Conservation (phyloP, 2,113 vertebrate species). For the Gobius niger region DNA sequence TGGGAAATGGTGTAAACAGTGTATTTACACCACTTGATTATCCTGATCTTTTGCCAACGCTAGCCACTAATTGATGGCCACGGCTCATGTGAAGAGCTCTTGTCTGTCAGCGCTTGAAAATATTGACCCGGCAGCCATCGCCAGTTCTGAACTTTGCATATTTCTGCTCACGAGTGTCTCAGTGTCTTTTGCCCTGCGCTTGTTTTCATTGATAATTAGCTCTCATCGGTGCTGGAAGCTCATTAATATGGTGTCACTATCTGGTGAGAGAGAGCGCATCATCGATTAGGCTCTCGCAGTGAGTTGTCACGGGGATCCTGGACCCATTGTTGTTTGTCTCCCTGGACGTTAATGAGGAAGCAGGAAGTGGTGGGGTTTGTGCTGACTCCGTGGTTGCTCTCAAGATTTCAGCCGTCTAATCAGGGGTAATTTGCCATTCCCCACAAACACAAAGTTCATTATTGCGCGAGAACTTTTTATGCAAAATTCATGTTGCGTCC, state of each 20-base stretch:
- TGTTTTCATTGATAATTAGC: conserved; percentile 61
- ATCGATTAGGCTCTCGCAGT: conserved; percentile 61
- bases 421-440: conserved; percentile 63
- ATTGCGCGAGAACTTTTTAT: neutral
- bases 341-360: conserved; percentile 64
- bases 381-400: conserved; percentile 56
- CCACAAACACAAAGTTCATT: conserved; percentile 25
- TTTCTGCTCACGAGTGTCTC: conserved; percentile 18
- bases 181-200: conserved; percentile 13
- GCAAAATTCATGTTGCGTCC: neutral
- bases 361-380: conserved; percentile 43
- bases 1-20: conserved; percentile 1
- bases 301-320: conserved; percentile 46
- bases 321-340: conserved; percentile 44
- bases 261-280: conserved; percentile 43
- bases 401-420: conserved; percentile 56
- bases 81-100: neutral
- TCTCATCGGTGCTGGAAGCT: conserved; percentile 62
- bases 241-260: conserved; percentile 69
- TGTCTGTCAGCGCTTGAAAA: conserved; percentile 18
- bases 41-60: conserved; percentile 9
- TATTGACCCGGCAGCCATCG: conserved; percentile 32
- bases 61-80: conserved; percentile 6
- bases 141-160: conserved; percentile 35
- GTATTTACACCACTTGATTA: conserved; percentile 18